Evolutionary conservation across 2,888 invertebrate genomes (phyloP), one percentile per base, ranked within the genome.

Genomic region (Auanema freiburgensis): DNA sequence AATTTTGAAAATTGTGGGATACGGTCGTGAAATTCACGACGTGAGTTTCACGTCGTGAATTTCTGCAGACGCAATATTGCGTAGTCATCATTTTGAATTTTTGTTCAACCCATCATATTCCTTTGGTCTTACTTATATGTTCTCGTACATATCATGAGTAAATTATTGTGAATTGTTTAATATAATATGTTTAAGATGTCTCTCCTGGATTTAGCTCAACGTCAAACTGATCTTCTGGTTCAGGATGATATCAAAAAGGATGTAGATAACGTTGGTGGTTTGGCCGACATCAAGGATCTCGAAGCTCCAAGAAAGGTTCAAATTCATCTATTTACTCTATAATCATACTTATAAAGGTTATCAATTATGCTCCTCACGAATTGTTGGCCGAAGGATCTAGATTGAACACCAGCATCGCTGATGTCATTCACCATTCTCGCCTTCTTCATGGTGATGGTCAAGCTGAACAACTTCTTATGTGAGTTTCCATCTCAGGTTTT

Each of bases 391-490:
- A 67, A 23, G 63, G 63, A 12, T 74, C 74, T 11, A 69, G 75
- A 24, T 72, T 75, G 66, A 70, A 67, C 21, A 69, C 71, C 23
- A 74, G 66, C 49, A 60, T 80, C 33, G 72, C 66, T 21, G 71
- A 71, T 49, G 68, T 75, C 61, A 57, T 80, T 52, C 75, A 73
- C 24, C 74, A 77, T 11, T 77, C 77, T 16, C 74, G 79, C 10
- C 51, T 69, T 18, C 55, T 81, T 25, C 68, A 63, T 23, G 80
- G 80, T 59, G 74, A 67, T 53, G 77, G 76, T 14, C 75, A 75
- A 59, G 72, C 80, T 24, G 80, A 80, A 58, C 77, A 81, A 54
- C 66, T 71, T 50, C 63, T 79, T 55, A 57, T 78, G 80, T 80
- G 60, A 66, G 78, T 59, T n/a, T 40, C 43, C 8, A 5, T 46